phyloP scores from a whole-genome alignment of 2,797 vertebrate genomes.

The Xenentodon cancila region DNA sequence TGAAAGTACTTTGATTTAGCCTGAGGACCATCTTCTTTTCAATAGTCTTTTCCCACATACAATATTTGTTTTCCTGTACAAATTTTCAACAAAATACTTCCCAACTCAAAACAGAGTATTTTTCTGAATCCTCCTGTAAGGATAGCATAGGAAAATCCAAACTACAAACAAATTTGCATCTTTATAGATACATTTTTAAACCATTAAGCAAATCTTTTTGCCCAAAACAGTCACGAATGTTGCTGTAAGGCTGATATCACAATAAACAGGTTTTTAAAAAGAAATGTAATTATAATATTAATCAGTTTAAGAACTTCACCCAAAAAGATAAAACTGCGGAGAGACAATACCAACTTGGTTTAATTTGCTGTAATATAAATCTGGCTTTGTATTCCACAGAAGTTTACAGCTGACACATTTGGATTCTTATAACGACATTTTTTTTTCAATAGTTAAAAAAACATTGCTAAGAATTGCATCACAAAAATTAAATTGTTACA shows the following conservation, averaged over 20 bases:
- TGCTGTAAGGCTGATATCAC: background rate
- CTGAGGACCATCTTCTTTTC: background rate
- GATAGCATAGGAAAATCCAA: background rate
- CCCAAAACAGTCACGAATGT: background rate
- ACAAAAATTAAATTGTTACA: conserved; percentile 76
- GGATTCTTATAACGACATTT: conserved; percentile 61
- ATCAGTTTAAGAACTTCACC: background rate
- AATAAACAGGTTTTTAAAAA: background rate
- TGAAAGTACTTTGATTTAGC: conserved; percentile 42
- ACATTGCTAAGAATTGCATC: conserved; percentile 82
- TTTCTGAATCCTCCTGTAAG: background rate
- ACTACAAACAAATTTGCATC: too few species aligned
- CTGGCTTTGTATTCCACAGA: conserved; percentile 43
- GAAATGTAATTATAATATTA: background rate
- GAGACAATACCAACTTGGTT: conserved; percentile 10
- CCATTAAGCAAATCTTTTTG: too few species aligned
- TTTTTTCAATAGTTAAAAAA: conserved; percentile 66
- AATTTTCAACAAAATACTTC: background rate
- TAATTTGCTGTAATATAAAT: conserved; percentile 39
- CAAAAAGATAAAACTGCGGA: background rate
- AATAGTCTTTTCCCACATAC: conserved; percentile 6
- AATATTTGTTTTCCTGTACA: background rate
- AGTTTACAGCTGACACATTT: conserved; percentile 44
- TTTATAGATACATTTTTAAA: too few species aligned
- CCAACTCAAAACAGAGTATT: background rate